Conservation (phyloP, 2,113 vertebrate genomes). For the Equus przewalskii region DNA sequence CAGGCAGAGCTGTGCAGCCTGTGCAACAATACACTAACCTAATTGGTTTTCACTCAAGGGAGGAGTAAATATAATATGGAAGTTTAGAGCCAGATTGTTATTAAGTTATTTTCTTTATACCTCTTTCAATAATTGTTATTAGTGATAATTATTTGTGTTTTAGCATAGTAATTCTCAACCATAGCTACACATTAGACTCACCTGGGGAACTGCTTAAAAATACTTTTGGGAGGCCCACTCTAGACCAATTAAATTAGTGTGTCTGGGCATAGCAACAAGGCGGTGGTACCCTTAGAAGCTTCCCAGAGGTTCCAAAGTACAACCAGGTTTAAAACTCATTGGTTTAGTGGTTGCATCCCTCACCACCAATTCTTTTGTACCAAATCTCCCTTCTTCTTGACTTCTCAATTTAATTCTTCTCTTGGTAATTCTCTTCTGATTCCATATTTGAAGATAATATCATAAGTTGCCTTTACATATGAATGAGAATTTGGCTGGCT, state of each 20-base stretch:
- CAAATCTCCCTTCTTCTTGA: background rate
- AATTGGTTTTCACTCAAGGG: constrained; percentile 68
- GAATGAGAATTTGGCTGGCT: background rate
- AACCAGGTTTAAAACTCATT: background rate
- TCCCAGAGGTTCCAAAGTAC: background rate
- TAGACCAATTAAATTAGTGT: constrained; percentile 63
- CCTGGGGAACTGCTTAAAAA: constrained; percentile 72
- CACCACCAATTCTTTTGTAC: background rate
- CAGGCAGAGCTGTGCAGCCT: background rate
- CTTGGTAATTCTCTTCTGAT: constrained; percentile 13
- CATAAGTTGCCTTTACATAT: background rate
- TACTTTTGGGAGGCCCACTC: constrained; percentile 49
- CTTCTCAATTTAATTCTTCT: background rate
- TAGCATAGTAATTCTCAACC: constrained; percentile 61
- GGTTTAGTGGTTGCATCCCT: background rate
- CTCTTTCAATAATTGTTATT: constrained; percentile 76
- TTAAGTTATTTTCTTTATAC: constrained; percentile 77
- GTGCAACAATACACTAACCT: background rate
- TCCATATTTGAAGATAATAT: background rate
- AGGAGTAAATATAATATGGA: constrained; percentile 57
- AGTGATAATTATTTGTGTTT: constrained; percentile 74
- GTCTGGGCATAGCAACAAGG: constrained; percentile 7
- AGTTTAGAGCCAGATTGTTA: constrained; percentile 63
- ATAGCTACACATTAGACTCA: constrained; percentile 68
- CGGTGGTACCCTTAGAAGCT: background rate